Percentiles rank a stretch among this genome's conserved stretches.
Evolutionary conservation across 2,797 vertebrate genomes (phyloP).

Genomic region (Darevskia mixta): DNA sequence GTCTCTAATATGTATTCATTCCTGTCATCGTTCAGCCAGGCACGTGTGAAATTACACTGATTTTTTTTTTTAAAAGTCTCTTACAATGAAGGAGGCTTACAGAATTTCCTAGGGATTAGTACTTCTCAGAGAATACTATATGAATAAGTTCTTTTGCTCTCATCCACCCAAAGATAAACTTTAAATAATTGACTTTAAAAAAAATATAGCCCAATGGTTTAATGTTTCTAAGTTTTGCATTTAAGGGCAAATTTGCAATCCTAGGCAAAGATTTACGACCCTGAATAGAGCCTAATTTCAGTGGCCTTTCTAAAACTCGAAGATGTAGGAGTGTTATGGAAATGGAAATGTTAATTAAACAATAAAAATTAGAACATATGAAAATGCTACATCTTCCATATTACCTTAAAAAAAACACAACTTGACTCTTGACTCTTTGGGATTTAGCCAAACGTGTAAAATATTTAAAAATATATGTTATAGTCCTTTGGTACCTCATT

Average conservation of each 20-base stretch:
- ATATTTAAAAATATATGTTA: constrained; percentile 23
- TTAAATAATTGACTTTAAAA: constrained; percentile 15
- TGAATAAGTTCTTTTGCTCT: constrained; percentile 8
- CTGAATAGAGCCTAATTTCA: background rate
- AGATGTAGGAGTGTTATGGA: background rate
- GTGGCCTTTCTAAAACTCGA: background rate
- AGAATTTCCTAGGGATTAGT: constrained; percentile 13
- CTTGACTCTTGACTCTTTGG: background rate
- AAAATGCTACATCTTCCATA: background rate
- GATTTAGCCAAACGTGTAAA: background rate
- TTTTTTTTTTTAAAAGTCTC: background rate
- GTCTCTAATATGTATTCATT: constrained; percentile 7
- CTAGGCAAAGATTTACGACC: background rate
- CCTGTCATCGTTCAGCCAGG: rapidly evolving
- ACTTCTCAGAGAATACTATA: background rate
- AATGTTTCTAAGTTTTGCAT: constrained; percentile 10
- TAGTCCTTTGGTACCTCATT: background rate
- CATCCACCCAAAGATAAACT: background rate
- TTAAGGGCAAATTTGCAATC: constrained; percentile 14
- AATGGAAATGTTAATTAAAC: constrained; percentile 13
- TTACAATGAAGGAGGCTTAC: background rate
- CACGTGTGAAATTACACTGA: background rate
- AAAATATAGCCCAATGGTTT: background rate
- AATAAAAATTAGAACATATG: background rate
- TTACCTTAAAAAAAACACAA: background rate